phyloP scores from a whole-genome alignment of 2,797 vertebrate genomes.

The Vireo griseus region DNA sequence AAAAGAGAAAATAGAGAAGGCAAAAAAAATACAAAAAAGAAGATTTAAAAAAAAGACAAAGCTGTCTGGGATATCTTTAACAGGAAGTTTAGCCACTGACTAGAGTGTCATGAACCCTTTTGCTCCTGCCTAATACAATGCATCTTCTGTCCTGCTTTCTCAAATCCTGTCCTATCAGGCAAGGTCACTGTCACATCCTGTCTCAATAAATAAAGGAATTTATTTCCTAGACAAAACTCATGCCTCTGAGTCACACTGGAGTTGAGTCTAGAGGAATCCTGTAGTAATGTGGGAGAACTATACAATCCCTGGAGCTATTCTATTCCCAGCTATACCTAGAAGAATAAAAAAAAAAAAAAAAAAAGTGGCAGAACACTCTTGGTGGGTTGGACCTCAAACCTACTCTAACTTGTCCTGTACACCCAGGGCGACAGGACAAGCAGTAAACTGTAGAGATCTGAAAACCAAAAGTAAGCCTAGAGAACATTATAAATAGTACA shows the following conservation, averaged over 20 bases:
- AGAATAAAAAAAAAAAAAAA: neutral
- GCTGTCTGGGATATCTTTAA: neutral
- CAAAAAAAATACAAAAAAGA: fast-evolving
- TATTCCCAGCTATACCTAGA: neutral
- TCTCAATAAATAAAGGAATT: neutral
- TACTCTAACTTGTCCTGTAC: neutral
- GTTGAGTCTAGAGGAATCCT: neutral
- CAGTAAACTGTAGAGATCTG: neutral
- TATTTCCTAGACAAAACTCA: neutral
- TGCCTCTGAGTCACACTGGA: neutral
- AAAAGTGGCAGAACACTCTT: neutral
- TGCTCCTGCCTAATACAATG: neutral
- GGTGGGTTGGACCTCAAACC: neutral
- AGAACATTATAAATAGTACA: neutral
- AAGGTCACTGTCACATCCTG: neutral
- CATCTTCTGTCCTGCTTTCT: neutral
- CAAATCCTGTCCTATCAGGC: neutral
- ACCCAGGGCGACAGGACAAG: neutral
- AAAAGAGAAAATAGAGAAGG: neutral
- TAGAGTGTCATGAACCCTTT: neutral
- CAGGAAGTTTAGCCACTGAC: neutral
- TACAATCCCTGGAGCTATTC: neutral
- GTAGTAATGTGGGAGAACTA: neutral
- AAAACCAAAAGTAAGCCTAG: neutral
- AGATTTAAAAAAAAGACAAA: fast-evolving